phyloP scores from a whole-genome alignment of 2,888 invertebrate genomes.

The Paralinhomoeus sp. region DNA sequence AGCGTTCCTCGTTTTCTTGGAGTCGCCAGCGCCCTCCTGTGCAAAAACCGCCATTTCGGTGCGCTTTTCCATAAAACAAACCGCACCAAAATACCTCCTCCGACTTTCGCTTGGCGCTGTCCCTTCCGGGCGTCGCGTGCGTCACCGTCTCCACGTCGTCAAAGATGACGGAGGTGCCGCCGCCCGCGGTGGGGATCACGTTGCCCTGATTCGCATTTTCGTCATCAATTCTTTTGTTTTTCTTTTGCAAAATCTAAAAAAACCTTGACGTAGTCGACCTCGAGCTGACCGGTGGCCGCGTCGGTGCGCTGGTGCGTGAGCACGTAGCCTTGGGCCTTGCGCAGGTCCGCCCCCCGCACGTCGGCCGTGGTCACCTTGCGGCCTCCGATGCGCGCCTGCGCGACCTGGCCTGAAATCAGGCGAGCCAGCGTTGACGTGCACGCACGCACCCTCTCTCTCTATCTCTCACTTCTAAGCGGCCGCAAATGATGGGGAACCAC shows the following conservation, averaged over 20 bases:
- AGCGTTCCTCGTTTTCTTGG: too few species aligned
- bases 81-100: too few species aligned
- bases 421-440: neutral
- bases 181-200: constrained; percentile 71
- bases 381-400: constrained; percentile 55
- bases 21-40: too few species aligned
- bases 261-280: neutral
- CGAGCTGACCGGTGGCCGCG: constrained; percentile 41
- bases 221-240: too few species aligned
- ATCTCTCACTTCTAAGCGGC: too few species aligned
- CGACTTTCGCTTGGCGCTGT: neutral
- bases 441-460: too few species aligned
- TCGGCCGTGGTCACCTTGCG: constrained; percentile 55
- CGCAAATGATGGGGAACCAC: too few species aligned
- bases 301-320: constrained; percentile 75
- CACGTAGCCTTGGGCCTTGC: constrained; percentile 55
- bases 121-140: constrained; percentile 7
- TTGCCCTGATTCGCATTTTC: constrained; percentile 63
- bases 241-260: neutral
- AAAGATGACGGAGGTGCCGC: constrained; percentile 79
- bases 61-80: too few species aligned
- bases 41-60: too few species aligned
- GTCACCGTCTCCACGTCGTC: constrained; percentile 55
- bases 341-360: constrained; percentile 50
- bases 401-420: constrained; percentile 43